A percentile compares a stretch with the other conserved stretches of the same genome.
These are phyloP conservation scores for Toxotes jaculatrix DNA, from an alignment of 2,113 vertebrate genomes.

Conservation along the genomic window DNA sequence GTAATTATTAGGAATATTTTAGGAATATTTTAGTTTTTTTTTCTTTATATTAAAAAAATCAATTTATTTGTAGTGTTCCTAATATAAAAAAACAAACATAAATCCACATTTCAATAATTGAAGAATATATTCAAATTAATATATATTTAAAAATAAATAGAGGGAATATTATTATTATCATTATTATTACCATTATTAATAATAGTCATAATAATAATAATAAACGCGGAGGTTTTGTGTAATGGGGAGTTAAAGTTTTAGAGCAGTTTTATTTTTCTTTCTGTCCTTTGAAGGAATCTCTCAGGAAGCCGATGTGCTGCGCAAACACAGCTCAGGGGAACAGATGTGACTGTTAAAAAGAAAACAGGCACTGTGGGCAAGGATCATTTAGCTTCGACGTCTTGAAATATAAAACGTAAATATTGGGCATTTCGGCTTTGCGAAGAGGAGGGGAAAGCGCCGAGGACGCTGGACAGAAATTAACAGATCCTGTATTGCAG, in stretches of 20 bases:
- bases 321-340: conserved; percentile 77
- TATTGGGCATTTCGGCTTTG: conserved; percentile 81
- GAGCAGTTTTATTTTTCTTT: conserved; percentile 48
- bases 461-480: conserved; percentile 71
- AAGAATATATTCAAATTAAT: too few species aligned
- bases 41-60: neutral
- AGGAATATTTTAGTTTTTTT: neutral
- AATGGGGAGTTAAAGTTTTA: too few species aligned
- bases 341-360: conserved; percentile 81
- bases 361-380: conserved; percentile 76
- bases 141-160: too few species aligned
- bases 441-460: conserved; percentile 51
- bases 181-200: too few species aligned
- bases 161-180: too few species aligned
- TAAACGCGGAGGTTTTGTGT: neutral
- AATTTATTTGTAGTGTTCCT: neutral
- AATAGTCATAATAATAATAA: neutral
- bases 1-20: neutral
- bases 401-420: conserved; percentile 84
- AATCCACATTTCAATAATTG: neutral
- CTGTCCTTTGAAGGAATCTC: conserved; percentile 55
- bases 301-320: conserved; percentile 77
- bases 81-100: neutral
- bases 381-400: conserved; percentile 86
- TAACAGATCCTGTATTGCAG: conserved; percentile 86